Percentiles rank a stretch among this genome's conserved stretches.
phyloP scores from a whole-genome alignment of 2,888 invertebrate genomes.

The Drosophila paranaensis region DNA sequence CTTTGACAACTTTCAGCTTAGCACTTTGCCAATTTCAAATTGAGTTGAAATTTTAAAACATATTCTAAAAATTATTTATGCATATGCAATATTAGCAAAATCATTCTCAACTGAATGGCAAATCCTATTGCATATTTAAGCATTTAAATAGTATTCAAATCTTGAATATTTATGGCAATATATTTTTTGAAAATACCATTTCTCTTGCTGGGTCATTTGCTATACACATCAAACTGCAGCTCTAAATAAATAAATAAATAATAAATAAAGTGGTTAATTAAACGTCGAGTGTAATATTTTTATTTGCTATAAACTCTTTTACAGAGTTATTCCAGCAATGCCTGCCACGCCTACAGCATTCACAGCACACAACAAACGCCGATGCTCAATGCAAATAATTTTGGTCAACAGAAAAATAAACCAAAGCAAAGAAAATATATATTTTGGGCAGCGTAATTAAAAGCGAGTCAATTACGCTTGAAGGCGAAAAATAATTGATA shows the following conservation, averaged over 20 bases:
- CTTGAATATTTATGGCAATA: neutral
- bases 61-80: too few relatives aligned
- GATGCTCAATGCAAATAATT: constrained; percentile 1
- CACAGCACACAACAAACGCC: neutral
- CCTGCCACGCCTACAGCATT: neutral
- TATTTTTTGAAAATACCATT: neutral
- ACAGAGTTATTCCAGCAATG: neutral
- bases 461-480: constrained; percentile 23
- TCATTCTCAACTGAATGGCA: neutral
- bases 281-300: neutral
- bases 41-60: too few relatives aligned
- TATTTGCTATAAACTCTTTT: neutral
- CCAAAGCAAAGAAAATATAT: neutral
- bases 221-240: neutral
- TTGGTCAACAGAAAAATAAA: neutral
- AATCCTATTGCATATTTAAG: neutral
- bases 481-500: constrained; percentile 4
- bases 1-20: too few relatives aligned
- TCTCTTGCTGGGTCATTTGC: neutral
- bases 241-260: neutral
- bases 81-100: too few relatives aligned
- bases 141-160: neutral
- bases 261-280: neutral
- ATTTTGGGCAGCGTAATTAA: neutral
- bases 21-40: too few relatives aligned